Evolutionary conservation across 2,888 invertebrate genomes (phyloP).

Genomic region (Rhamphomyia laevipes): DNA sequence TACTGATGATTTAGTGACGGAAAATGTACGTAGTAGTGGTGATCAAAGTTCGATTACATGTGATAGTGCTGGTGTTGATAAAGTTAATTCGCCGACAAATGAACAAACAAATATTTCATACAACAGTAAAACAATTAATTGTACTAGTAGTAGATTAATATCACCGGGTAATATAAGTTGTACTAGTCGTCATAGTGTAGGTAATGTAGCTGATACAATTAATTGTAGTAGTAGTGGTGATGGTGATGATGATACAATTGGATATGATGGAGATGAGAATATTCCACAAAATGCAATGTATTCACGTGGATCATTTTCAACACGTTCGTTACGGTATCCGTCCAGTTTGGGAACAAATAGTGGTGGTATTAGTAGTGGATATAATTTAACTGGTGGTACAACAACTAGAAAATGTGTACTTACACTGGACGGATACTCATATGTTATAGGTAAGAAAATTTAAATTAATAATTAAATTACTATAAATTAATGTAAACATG

Average conservation of each 20-base stretch:
- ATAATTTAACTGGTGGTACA: constrained; percentile 44
- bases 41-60: background rate
- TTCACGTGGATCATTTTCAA: constrained; percentile 23
- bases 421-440: constrained; percentile 74
- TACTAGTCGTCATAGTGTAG: background rate
- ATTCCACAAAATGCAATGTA: constrained; percentile 19
- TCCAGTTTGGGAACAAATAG: constrained; percentile 18
- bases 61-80: constrained; percentile 1
- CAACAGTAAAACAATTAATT: background rate
- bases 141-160: background rate
- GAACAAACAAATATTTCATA: constrained; percentile 1
- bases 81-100: background rate
- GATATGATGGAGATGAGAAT: constrained; percentile 25
- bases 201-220: background rate
- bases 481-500: too few relatives aligned
- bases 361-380: constrained; percentile 37
- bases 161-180: constrained; percentile 9
- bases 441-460: constrained; percentile 68
- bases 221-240: constrained; percentile 2
- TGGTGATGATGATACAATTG: constrained; percentile 18
- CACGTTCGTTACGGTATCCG: constrained; percentile 32
- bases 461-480: background rate
- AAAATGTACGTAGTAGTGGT: background rate
- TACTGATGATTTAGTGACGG: background rate
- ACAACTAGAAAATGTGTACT: constrained; percentile 68